A percentile compares a stretch with the other conserved stretches of the same genome.
Conservation (phyloP, 2,888 invertebrate species). For the Halictus quadricinctus region DNA sequence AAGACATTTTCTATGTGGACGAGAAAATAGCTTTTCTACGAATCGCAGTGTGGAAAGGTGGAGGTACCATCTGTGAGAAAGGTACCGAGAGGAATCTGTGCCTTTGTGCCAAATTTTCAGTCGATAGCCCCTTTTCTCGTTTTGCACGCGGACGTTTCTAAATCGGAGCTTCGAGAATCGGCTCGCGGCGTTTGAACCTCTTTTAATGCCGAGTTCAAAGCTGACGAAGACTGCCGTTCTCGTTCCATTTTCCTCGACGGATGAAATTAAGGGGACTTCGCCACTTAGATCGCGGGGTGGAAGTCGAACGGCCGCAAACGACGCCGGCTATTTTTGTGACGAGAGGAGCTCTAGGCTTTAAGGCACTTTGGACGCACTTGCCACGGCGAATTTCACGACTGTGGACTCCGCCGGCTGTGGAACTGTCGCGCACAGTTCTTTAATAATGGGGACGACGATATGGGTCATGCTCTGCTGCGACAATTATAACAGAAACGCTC, state of each 20-base stretch:
- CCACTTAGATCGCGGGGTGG: conserved; percentile 66
- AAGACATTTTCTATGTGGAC: background rate
- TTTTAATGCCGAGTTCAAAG: conserved; percentile 36
- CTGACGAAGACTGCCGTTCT: conserved; percentile 28
- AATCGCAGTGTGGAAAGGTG: background rate
- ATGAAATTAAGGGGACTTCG: conserved; percentile 67
- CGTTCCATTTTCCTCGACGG: conserved; percentile 49
- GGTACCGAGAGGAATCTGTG: background rate
- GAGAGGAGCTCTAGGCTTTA: conserved; percentile 63
- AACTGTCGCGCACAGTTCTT: background rate
- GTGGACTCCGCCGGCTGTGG: background rate
- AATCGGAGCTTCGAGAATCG: conserved; percentile 18
- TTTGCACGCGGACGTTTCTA: background rate
- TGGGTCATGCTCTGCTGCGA: background rate
- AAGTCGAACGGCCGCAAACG: conserved; percentile 68
- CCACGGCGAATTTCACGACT: conserved; percentile 54
- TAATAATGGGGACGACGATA: background rate
- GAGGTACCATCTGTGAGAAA: background rate
- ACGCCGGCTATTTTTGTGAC: conserved; percentile 70
- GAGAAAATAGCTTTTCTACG: background rate
- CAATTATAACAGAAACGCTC: conserved; percentile 10
- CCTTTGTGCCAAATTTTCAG: background rate
- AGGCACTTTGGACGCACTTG: conserved; percentile 44
- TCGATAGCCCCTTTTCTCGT: background rate
- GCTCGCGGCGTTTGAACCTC: conserved; percentile 6